Conservation (phyloP, 2,113 vertebrate genomes). For the Eleginops maclovinus region DNA sequence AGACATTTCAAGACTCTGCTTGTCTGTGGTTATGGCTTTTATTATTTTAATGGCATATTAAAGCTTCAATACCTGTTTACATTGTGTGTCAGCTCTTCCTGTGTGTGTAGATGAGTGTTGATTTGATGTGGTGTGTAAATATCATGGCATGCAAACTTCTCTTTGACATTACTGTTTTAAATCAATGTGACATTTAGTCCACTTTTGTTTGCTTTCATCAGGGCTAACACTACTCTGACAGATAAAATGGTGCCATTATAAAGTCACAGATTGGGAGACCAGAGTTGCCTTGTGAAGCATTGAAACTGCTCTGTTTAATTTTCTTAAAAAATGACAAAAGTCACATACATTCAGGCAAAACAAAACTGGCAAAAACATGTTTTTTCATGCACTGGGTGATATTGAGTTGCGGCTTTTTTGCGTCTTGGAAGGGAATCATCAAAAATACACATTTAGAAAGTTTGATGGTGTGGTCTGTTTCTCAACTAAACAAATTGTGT, state of each 20-base stretch:
- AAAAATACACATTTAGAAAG: no score
- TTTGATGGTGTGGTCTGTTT: background rate
- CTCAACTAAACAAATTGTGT: background rate
- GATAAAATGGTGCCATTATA: background rate
- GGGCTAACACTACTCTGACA: background rate
- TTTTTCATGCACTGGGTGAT: no score
- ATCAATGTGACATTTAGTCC: background rate
- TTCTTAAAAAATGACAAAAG: background rate
- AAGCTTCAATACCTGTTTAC: slow-evolving; percentile 10
- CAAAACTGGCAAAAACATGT: no score
- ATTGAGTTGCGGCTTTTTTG: no score
- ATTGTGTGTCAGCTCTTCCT: background rate
- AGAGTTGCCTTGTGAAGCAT: background rate
- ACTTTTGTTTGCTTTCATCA: background rate
- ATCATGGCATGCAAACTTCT: background rate
- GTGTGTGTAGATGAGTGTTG: background rate
- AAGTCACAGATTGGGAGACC: background rate
- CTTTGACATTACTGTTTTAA: slow-evolving; percentile 6
- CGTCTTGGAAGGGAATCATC: no score
- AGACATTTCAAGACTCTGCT: slow-evolving; percentile 30
- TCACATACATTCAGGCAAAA: background rate
- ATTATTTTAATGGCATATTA: slow-evolving; percentile 14
- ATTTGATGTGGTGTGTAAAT: background rate
- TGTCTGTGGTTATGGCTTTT: slow-evolving; percentile 7
- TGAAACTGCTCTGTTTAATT: background rate